These are phyloP conservation scores for Julus scanicus DNA, from an alignment of 2,888 invertebrate species.

Conservation along the genomic window DNA sequence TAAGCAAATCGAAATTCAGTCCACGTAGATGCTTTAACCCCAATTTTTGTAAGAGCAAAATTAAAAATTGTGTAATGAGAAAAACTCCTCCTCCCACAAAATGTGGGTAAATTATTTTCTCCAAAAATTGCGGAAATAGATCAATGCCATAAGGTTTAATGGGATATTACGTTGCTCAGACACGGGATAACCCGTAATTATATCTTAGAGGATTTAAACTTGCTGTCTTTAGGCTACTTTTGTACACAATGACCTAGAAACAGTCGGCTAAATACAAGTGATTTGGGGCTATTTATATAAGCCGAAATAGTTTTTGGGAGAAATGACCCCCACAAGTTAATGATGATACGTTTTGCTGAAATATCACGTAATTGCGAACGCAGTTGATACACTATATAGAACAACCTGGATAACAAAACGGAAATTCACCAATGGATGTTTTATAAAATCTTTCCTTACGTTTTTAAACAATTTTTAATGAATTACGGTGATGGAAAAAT, in stretches of 20 bases:
- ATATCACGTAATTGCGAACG: not conserved
- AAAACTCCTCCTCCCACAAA: not conserved
- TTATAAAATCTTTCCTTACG: too few species aligned
- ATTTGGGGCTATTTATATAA: not conserved
- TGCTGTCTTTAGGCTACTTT: slow-evolving; percentile 49
- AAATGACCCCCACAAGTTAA: slow-evolving; percentile 13
- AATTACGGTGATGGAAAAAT: too few species aligned
- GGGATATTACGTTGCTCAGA: slow-evolving; percentile 4
- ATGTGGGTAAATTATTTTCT: not conserved
- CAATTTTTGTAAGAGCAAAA: slow-evolving; percentile 8
- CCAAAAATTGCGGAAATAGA: not conserved
- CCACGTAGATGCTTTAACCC: not conserved
- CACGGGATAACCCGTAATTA: slow-evolving; percentile 40
- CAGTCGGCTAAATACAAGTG: not conserved
- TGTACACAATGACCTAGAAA: slow-evolving; percentile 55
- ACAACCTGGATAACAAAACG: too few species aligned
- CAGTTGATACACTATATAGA: not conserved
- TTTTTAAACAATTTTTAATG: too few species aligned
- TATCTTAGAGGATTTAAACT: not conserved
- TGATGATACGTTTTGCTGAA: not conserved
- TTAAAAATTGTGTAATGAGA: not conserved
- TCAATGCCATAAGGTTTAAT: slow-evolving; percentile 36
- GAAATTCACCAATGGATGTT: too few species aligned
- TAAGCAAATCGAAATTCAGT: not conserved
- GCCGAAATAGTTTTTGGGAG: not conserved